A percentile compares a stretch with the other conserved stretches of the same genome.
phyloP scores from a whole-genome alignment of 2,113 vertebrate genomes.

The Atractosteus spatula region DNA sequence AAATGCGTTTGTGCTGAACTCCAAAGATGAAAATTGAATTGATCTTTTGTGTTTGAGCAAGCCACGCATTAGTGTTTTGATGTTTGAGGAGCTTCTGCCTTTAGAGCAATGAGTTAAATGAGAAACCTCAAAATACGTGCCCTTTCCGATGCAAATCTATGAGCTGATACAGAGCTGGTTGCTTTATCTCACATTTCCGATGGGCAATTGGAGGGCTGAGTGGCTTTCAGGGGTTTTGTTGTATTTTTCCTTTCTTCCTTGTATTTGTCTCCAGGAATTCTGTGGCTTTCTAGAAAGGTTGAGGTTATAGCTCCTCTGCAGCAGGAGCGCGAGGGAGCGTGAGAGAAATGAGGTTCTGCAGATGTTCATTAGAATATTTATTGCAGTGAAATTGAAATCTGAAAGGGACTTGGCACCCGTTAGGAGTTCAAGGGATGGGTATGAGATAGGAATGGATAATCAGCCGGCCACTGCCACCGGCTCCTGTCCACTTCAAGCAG shows the following conservation, averaged over 20 bases:
- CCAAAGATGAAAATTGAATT: too few relatives aligned
- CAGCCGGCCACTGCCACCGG: background rate
- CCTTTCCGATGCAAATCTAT: background rate
- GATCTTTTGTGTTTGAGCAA: slow-evolving; percentile 16
- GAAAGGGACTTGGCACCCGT: slow-evolving; percentile 6
- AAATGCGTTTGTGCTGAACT: too few relatives aligned
- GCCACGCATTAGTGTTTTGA: slow-evolving; percentile 34
- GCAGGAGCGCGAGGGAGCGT: background rate
- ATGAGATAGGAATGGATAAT: slow-evolving; percentile 22
- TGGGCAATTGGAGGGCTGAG: too few relatives aligned
- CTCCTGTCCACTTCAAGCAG: background rate
- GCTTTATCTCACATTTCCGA: background rate
- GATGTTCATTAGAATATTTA: slow-evolving; percentile 48
- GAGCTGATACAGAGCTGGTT: background rate
- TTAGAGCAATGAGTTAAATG: too few relatives aligned
- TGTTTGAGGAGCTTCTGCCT: slow-evolving; percentile 2
- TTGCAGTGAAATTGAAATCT: slow-evolving; percentile 35
- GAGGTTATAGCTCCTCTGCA: slow-evolving; percentile 2
- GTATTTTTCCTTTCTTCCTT: background rate
- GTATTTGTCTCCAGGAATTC: background rate
- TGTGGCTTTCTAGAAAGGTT: background rate
- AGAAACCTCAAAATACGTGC: background rate
- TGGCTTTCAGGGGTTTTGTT: too few relatives aligned
- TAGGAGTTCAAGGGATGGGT: slow-evolving; percentile 7
- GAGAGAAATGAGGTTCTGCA: slow-evolving; percentile 28